Base-by-base conservation (phyloP, 2,888 invertebrate species). In the Gortyna flavago region DNA sequence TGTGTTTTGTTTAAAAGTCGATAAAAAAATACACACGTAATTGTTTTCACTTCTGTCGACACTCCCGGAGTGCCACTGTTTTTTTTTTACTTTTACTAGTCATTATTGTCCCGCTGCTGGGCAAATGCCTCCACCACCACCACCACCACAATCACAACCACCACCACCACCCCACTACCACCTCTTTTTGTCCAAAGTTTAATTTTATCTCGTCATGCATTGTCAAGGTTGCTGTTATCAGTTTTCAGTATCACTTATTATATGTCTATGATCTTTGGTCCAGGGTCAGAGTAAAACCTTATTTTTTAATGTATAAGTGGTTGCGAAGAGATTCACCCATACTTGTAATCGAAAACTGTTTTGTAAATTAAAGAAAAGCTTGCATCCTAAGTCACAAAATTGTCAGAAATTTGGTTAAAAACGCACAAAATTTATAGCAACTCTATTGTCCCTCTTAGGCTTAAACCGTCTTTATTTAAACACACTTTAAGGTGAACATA, bases 401-500 rank as follows among this genome's bases (percentile, higher is more conserved):
- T n/a, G n/a, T 48, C 16, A 16, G 29, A 41, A 64, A 65, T 0
- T n/a, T 21, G 59, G 3, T 57, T 66, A 54, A 75, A 76, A 81
- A 9, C 35, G 0, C 7, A 44, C 3, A 62, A 29, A 83, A 79
- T 44, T 0, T 70, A 78, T 29, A 0, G 38, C 8, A 32, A 38
- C n/a, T 32, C 59, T 21, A 21, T 13, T n/a, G 59, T 70, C 0
- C 35, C 5, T 67, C 5, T 67, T 61, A 64, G 16, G 54, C 54
- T 13, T 75, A 73, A 76, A 57, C 68, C 62, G 57, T 75, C 74
- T 76, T 75, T 80, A 71, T 75, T 77, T 80, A 79, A 79, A 80
- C 44, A 80, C 73, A 74, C 66, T 77, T 78, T 75, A 86, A 72
- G 72, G 77, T 67, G 76, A 61, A 85, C 85, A 82, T 70, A 87